These are phyloP conservation scores for Drosophila bipectinata DNA, from an alignment of 1,140 invertebrate genomes.

Conservation along the genomic window DNA sequence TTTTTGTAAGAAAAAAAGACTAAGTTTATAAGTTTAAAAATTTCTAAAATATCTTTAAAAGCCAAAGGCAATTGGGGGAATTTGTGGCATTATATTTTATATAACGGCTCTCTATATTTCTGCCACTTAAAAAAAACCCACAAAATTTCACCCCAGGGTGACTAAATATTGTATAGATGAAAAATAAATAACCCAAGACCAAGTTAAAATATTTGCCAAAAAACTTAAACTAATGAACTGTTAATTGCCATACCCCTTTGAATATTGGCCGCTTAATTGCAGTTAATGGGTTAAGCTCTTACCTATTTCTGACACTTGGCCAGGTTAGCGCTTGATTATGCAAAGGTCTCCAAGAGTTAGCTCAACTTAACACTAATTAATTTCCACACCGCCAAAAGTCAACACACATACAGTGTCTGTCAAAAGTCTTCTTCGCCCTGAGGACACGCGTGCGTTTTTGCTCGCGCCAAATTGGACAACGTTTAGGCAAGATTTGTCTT, in stretches of 20 bases:
- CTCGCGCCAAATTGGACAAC: conserved; percentile 75
- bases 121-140: conserved; percentile 20
- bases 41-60: neutral
- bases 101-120: conserved; percentile 64
- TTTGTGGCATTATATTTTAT: conserved; percentile 58
- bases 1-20: too few species aligned
- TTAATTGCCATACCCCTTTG: conserved; percentile 60
- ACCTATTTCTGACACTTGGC: conserved; percentile 62
- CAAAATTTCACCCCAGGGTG: conserved; percentile 33
- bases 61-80: conserved; percentile 11
- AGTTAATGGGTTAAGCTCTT: conserved; percentile 60
- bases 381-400: conserved; percentile 40
- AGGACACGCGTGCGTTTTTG: conserved; percentile 55
- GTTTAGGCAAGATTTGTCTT: conserved; percentile 31
- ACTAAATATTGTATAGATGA: neutral
- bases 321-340: conserved; percentile 63
- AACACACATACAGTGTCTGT: conserved; percentile 1
- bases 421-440: conserved; percentile 36
- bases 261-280: conserved; percentile 56
- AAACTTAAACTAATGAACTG: conserved; percentile 74
- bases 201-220: conserved; percentile 65
- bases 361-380: conserved; percentile 42
- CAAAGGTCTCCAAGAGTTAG: conserved; percentile 57
- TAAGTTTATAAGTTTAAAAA: too few species aligned
- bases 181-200: conserved; percentile 23